Evolutionary conservation across 2,888 invertebrate species (phyloP).

Genomic region (Harpagoxenus sublaevis): DNA sequence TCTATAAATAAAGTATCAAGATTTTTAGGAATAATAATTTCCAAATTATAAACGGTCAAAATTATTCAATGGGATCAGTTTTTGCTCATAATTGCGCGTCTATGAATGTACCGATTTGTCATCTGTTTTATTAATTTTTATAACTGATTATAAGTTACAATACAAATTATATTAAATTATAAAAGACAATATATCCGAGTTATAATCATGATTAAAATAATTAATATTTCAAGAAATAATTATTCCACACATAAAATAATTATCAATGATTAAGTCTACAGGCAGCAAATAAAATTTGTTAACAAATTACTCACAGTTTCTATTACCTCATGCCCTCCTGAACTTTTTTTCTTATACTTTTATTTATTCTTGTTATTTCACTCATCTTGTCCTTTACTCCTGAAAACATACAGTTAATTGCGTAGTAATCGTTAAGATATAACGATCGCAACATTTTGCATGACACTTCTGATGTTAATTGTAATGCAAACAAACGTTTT

Average conservation of each 20-base stretch:
- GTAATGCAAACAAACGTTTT: not conserved
- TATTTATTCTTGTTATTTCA: not conserved
- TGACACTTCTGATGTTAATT: not conserved
- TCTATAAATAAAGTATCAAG: not conserved
- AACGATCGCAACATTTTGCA: not conserved
- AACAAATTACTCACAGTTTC: not conserved
- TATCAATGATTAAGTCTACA: not conserved
- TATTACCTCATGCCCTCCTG: no score
- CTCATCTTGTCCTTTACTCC: not conserved
- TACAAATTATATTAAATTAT: not conserved
- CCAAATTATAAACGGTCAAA: not conserved
- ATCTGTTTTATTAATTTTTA: not conserved
- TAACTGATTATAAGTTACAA: not conserved
- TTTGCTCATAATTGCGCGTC: not conserved
- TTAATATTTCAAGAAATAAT: conserved; percentile 30
- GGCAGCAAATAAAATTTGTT: not conserved
- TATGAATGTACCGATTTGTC: not conserved
- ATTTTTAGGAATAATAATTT: not conserved
- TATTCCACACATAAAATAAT: conserved; percentile 9
- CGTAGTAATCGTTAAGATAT: not conserved
- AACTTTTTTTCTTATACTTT: not conserved
- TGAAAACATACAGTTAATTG: not conserved
- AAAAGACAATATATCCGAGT: not conserved
- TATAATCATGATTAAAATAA: not conserved
- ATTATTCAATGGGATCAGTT: not conserved